Evolutionary conservation across 2,797 vertebrate species (phyloP).

Genomic region (Dryobates pubescens): DNA sequence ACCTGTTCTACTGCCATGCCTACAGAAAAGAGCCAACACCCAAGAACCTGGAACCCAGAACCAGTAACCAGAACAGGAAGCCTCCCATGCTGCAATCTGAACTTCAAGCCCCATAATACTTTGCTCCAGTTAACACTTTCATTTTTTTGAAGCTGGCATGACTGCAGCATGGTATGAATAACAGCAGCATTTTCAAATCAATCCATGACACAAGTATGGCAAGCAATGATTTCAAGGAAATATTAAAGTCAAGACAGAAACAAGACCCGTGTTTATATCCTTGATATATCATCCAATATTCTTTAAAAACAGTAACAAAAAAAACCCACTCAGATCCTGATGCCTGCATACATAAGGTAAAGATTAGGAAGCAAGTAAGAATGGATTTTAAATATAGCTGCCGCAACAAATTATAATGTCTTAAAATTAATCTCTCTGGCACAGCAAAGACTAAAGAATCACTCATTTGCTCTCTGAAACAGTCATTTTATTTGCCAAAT

Average conservation of each 20-base stretch:
- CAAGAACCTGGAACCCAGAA: no score
- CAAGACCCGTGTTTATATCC: not conserved
- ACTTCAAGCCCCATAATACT: no score
- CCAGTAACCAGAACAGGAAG: no score
- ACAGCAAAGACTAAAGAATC: not conserved
- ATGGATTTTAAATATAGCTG: not conserved
- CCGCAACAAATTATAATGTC: not conserved
- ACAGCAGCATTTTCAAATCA: no score
- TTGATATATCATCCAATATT: not conserved
- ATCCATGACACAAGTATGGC: not conserved
- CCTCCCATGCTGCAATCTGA: no score
- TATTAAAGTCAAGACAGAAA: slow-evolving; percentile 5
- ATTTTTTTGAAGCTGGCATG: no score
- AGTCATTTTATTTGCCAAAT: not conserved
- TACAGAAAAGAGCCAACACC: no score
- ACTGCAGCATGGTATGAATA: no score
- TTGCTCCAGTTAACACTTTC: no score
- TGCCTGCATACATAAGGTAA: not conserved
- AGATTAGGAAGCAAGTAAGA: not conserved
- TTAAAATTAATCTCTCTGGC: not conserved
- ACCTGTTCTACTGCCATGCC: no score
- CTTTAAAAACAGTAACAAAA: not conserved
- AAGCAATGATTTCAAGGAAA: slow-evolving; percentile 17
- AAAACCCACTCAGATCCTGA: not conserved
- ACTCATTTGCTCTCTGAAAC: not conserved